A percentile compares a stretch with the other conserved stretches of the same genome.
Conservation (phyloP, 1,140 invertebrate genomes). For the Oppia nitens region DNA sequence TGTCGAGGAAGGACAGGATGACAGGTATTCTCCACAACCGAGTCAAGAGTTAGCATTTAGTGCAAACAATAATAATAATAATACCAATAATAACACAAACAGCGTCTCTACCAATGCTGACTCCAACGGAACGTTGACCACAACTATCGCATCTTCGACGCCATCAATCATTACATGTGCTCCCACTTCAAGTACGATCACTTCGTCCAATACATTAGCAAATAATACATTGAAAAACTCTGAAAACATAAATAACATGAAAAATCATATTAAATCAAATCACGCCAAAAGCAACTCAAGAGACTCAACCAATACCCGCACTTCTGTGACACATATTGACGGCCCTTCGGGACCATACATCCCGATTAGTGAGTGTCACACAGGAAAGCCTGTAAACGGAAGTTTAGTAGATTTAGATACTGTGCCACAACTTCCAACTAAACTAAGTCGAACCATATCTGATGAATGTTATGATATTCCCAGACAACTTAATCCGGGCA, state of each 20-base stretch:
- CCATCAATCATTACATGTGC: not conserved
- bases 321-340: not conserved
- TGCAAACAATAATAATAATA: not conserved
- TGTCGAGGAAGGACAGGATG: conserved; percentile 41
- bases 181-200: not conserved
- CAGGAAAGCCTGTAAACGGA: conserved; percentile 41
- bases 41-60: not conserved
- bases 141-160: not conserved
- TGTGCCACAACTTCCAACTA: not conserved
- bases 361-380: conserved; percentile 62
- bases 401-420: conserved; percentile 3
- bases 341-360: conserved; percentile 30
- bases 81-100: not conserved
- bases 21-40: conserved; percentile 20
- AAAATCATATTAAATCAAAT: too few species aligned
- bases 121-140: not conserved
- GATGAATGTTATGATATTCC: not conserved
- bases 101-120: not conserved
- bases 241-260: not conserved
- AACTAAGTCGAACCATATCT: not conserved
- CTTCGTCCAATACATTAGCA: not conserved
- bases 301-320: too few species aligned
- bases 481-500: not conserved
- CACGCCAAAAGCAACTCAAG: too few species aligned
- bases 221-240: too few species aligned